Percentiles rank a stretch among this genome's conserved stretches.
These are phyloP conservation scores for Actinostola sp. DNA, from an alignment of 92 coral and sea anemone genomes.

Conservation along the genomic window DNA sequence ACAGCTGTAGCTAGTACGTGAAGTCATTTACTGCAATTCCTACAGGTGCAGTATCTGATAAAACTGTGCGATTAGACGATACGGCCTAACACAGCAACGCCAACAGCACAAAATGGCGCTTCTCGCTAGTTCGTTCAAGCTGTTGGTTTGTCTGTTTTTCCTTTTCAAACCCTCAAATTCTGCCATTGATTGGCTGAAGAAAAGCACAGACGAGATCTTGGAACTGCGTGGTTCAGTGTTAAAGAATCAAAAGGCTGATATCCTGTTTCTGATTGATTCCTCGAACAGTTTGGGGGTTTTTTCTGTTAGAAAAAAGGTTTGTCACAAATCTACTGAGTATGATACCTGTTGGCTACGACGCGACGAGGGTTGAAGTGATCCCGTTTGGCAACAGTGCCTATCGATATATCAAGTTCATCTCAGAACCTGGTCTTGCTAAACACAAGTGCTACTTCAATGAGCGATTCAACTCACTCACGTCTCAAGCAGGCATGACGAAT, in stretches of 20 bases:
- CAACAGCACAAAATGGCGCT: conserved; percentile 1
- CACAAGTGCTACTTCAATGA: conserved; percentile 79
- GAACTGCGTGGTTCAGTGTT: conserved; percentile 52
- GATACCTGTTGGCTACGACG: conserved; percentile 67
- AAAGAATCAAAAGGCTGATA: conserved; percentile 59
- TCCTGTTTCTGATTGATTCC: conserved; percentile 72
- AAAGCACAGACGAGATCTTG: conserved; percentile 24
- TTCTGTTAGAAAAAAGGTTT: conserved; percentile 61
- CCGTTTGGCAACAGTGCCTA: conserved; percentile 53
- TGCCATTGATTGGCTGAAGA: conserved; percentile 38
- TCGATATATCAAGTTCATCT: conserved; percentile 61
- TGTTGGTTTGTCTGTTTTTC: not conserved
- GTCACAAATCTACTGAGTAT: conserved; percentile 64
- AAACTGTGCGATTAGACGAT: no score
- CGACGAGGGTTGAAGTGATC: conserved; percentile 77
- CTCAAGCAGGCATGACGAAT: conserved; percentile 49
- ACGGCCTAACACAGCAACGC: conserved; percentile 1
- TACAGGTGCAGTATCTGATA: no score
- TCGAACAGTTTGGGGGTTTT: conserved; percentile 65
- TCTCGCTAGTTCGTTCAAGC: not conserved
- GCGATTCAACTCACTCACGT: conserved; percentile 32
- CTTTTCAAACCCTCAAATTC: not conserved
- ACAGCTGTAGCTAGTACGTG: not conserved
- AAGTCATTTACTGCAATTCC: not conserved
- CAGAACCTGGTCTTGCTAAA: conserved; percentile 20